These are phyloP conservation scores for Diorhabda elongata DNA, from an alignment of 1,140 invertebrate genomes.

Conservation along the genomic window DNA sequence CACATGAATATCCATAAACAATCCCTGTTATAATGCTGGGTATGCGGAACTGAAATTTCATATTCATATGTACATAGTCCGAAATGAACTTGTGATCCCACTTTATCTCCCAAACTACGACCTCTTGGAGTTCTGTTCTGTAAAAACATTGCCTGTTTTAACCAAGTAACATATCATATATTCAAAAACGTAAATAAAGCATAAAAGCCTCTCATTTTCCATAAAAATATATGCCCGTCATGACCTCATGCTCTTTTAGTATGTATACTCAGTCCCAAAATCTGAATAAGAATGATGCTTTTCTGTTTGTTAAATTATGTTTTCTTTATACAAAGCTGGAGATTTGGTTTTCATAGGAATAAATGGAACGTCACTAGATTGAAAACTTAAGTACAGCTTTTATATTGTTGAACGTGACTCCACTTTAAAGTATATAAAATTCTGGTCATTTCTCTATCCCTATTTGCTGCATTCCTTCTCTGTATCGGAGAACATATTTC, in stretches of 20 bases:
- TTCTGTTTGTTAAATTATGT: conserved; percentile 13
- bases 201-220: conserved; percentile 2
- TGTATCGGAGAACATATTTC: too few species aligned
- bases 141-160: not conserved
- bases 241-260: conserved; percentile 3
- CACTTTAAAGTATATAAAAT: conserved; percentile 22
- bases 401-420: conserved; percentile 30
- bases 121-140: not conserved
- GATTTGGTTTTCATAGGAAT: conserved; percentile 21
- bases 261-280: not conserved
- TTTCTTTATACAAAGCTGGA: conserved; percentile 4
- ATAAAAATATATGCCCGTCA: not conserved
- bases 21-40: too few species aligned
- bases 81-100: conserved; percentile 2
- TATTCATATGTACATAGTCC: not conserved
- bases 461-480: too few species aligned
- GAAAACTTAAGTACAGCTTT: conserved; percentile 32
- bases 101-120: not conserved
- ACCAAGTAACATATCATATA: conserved; percentile 1
- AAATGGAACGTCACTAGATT: conserved; percentile 31
- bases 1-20: too few species aligned
- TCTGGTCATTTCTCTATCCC: too few species aligned
- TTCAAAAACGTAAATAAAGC: conserved; percentile 2
- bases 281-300: conserved; percentile 16
- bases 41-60: not conserved